Evolutionary conservation across 2,113 vertebrate species (phyloP).

Genomic region (Heterocephalus glaber): DNA sequence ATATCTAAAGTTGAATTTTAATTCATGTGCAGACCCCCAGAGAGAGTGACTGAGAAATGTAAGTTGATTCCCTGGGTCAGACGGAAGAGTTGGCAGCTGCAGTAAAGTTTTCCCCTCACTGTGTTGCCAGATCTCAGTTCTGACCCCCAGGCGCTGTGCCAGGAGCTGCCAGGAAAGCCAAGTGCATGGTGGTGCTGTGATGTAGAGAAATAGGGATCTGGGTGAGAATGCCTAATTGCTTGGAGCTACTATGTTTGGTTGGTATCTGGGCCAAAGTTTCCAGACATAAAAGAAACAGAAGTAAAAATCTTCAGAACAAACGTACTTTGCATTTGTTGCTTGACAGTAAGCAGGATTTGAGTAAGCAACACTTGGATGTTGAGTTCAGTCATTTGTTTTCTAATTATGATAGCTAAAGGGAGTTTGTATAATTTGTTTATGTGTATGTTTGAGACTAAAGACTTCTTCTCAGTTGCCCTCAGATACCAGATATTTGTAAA

Average conservation of each 20-base stretch:
- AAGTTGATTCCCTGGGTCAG: conserved; percentile 7
- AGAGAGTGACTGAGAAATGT: neutral
- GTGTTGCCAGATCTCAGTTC: conserved; percentile 16
- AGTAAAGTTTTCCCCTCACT: neutral
- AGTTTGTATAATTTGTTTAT: neutral
- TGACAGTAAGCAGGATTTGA: neutral
- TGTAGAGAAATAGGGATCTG: conserved; percentile 23
- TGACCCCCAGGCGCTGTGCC: conserved; percentile 28
- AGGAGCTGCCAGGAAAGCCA: conserved; percentile 50
- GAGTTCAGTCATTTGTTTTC: neutral
- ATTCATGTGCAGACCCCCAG: neutral
- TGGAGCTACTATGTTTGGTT: neutral
- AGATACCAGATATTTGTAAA: neutral
- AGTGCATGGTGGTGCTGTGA: conserved; percentile 34
- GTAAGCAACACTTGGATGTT: neutral
- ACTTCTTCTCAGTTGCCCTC: neutral
- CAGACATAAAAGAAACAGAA: conserved; percentile 41
- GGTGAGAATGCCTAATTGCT: conserved; percentile 53
- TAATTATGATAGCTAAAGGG: neutral
- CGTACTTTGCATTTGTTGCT: neutral
- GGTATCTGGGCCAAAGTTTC: conserved; percentile 47
- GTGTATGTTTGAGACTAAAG: neutral
- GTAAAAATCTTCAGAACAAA: conserved; percentile 28
- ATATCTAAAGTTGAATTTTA: conserved; percentile 46
- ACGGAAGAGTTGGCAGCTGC: conserved; percentile 43